A percentile compares a stretch with the other conserved stretches of the same genome.
These are phyloP conservation scores for human DNA, from an alignment of 2,113 vertebrate species.

Conservation along the genomic window GRCh38 chr3:102653501-102654000, in stretches of 20 bases:
- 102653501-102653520: background rate
- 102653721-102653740: background rate
- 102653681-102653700: background rate
- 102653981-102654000: background rate
- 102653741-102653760: background rate
- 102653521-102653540: background rate
- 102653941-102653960: background rate
- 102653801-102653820: background rate
- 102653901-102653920: background rate
- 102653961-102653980: background rate
- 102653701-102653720: background rate
- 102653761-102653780: background rate
- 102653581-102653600: background rate
- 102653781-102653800: background rate
- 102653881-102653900: background rate
- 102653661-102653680: background rate
- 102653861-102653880: background rate
- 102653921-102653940: background rate
- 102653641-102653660: background rate
- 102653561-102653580: background rate
- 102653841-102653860: background rate
- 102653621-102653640: background rate
- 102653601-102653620: background rate
- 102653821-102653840: background rate
- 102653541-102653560: background rate